phyloP scores from a whole-genome alignment of 92 coral and sea anemone genomes.

The Porites cylindrica region DNA sequence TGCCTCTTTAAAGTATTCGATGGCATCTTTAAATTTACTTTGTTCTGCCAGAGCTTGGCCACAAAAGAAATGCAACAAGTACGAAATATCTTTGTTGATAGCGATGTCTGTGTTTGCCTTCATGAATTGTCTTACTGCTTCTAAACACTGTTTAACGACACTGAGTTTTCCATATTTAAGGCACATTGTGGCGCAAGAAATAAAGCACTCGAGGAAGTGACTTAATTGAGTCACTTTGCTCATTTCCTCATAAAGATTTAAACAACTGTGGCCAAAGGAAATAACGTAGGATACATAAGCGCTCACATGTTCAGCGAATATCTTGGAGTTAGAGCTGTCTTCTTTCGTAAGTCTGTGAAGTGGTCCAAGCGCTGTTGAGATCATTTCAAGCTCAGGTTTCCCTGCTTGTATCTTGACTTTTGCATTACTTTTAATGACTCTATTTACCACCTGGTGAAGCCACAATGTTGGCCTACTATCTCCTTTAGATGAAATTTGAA shows the following conservation, averaged over 20 bases:
- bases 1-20: constrained; percentile 7
- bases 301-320: constrained; percentile 32
- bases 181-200: constrained; percentile 2
- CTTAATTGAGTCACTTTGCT: neutral
- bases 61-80: constrained; percentile 9
- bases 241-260: neutral
- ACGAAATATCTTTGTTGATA: neutral
- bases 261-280: too few relatives aligned
- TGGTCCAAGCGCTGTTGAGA: constrained; percentile 15
- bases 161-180: neutral
- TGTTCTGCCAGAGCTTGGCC: constrained; percentile 8
- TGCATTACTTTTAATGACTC: constrained; percentile 1
- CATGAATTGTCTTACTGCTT: neutral
- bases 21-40: neutral
- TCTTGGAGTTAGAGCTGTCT: neutral
- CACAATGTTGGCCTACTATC: constrained; percentile 11
- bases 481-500: constrained; percentile 6
- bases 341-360: constrained; percentile 5
- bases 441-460: constrained; percentile 5
- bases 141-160: neutral
- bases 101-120: neutral
- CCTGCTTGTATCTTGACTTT: neutral
- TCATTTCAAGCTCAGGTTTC: neutral
- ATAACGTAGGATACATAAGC: constrained; percentile 8
- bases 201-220: neutral